Evolutionary conservation across 2,888 invertebrate genomes (phyloP).

Genomic region (Ctenicera cuprea): DNA sequence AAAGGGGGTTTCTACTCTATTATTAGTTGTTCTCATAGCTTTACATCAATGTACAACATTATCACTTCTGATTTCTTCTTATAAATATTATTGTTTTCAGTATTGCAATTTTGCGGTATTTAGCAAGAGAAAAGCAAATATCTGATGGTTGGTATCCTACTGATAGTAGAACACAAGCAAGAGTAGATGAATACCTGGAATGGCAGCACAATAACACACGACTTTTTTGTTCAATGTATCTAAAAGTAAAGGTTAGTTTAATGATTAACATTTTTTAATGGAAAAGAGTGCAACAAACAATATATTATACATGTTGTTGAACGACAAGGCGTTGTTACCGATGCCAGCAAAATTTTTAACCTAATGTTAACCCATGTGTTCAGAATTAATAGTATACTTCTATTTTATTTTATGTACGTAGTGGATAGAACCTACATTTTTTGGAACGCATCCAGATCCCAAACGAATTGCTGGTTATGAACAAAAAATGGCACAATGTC

Average conservation of each 20-base stretch:
- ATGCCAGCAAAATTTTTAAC: too few species aligned
- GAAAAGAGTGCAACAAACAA: too few species aligned
- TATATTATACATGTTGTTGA: too few species aligned
- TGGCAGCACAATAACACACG: slow-evolving; percentile 86
- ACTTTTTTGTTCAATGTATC: slow-evolving; percentile 76
- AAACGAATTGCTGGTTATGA: slow-evolving; percentile 70
- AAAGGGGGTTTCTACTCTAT: too few species aligned
- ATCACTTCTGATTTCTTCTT: neutral
- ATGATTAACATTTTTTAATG: neutral
- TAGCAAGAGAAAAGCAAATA: slow-evolving; percentile 76
- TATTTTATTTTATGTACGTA: neutral
- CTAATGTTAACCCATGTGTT: too few species aligned
- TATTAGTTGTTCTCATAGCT: too few species aligned
- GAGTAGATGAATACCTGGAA: slow-evolving; percentile 83
- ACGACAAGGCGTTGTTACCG: too few species aligned
- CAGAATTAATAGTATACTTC: too few species aligned
- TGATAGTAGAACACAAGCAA: slow-evolving; percentile 77
- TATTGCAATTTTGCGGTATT: slow-evolving; percentile 83
- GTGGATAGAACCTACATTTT: slow-evolving; percentile 70
- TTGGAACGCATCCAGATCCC: slow-evolving; percentile 71
- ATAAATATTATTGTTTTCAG: slow-evolving; percentile 69
- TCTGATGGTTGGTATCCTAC: slow-evolving; percentile 81
- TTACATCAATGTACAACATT: neutral
- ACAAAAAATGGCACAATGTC: slow-evolving; percentile 74
- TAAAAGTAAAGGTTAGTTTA: slow-evolving; percentile 74